Conservation (phyloP, 1,140 invertebrate species). For the Akabosia matsudoensis region DNA sequence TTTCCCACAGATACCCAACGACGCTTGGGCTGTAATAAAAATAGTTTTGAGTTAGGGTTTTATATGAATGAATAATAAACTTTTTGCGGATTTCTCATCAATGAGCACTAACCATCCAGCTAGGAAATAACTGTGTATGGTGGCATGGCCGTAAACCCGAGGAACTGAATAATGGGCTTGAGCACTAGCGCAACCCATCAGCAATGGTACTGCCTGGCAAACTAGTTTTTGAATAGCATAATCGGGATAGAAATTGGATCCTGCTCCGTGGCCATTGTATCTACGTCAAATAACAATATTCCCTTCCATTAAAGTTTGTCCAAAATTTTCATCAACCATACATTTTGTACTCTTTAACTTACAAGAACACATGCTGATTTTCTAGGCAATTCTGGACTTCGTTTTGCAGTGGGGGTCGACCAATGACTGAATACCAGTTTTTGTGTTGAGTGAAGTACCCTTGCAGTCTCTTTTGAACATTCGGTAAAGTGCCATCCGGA, state of each 20-base stretch:
- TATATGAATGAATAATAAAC: too few species aligned
- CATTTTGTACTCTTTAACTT: too few species aligned
- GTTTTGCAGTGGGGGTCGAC: conserved; percentile 14
- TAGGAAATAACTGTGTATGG: conserved; percentile 31
- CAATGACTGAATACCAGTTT: conserved; percentile 37
- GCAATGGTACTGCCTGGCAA: conserved; percentile 36
- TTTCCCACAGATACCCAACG: conserved; percentile 44
- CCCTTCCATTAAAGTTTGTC: not conserved
- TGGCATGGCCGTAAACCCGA: conserved; percentile 27
- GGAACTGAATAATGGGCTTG: conserved; percentile 31
- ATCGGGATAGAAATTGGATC: conserved; percentile 37
- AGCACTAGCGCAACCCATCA: conserved; percentile 46
- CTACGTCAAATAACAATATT: too few species aligned
- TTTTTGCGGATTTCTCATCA: not conserved
- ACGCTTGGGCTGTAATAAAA: conserved; percentile 36
- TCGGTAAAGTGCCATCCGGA: conserved; percentile 38
- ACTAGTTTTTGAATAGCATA: conserved; percentile 37
- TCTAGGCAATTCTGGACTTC: conserved; percentile 37
- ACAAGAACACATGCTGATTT: conserved; percentile 39
- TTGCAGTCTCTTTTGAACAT: conserved; percentile 39
- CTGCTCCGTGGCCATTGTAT: conserved; percentile 45
- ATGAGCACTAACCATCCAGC: conserved; percentile 37
- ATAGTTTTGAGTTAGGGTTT: not conserved
- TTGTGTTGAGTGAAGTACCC: conserved; percentile 30
- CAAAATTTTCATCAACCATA: not conserved